Evolutionary conservation across 2,888 invertebrate genomes (phyloP).

Genomic region (Dynastes grantii): DNA sequence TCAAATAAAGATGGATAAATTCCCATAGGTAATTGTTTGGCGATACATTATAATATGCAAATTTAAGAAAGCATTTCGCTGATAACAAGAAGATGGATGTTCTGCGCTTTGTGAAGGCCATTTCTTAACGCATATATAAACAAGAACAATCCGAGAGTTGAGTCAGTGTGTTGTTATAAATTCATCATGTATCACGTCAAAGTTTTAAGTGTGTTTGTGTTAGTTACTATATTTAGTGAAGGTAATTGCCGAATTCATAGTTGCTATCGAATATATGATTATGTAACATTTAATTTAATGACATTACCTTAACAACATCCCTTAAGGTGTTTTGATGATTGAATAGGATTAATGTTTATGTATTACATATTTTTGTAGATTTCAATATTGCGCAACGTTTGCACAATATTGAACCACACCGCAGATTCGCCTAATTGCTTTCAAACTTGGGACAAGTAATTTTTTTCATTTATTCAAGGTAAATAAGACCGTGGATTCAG

Average conservation of each 20-base stretch:
- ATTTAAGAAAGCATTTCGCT: too few species aligned
- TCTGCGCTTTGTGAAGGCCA: conserved; percentile 10
- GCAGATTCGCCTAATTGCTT: neutral
- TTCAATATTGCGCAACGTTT: neutral
- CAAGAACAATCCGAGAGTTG: neutral
- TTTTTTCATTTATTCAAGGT: too few species aligned
- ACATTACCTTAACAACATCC: neutral
- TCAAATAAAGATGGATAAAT: too few species aligned
- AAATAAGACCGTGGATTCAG: too few species aligned
- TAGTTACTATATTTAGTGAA: conserved; percentile 4
- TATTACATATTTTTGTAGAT: neutral
- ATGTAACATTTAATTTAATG: neutral
- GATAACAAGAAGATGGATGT: neutral
- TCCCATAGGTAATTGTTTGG: too few species aligned
- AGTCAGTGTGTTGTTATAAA: neutral
- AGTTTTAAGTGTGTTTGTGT: conserved; percentile 12
- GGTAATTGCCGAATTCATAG: conserved; percentile 1
- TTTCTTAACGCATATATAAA: neutral
- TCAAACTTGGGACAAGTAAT: too few species aligned
- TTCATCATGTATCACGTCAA: conserved; percentile 5
- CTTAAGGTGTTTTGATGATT: neutral
- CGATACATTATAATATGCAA: too few species aligned
- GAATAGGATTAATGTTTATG: neutral
- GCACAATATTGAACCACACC: neutral
- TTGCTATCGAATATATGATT: neutral